Evolutionary conservation across 2,888 invertebrate species (phyloP), one percentile per base, ranked within the genome.

Genomic region (Hymenopus coronatus): DNA sequence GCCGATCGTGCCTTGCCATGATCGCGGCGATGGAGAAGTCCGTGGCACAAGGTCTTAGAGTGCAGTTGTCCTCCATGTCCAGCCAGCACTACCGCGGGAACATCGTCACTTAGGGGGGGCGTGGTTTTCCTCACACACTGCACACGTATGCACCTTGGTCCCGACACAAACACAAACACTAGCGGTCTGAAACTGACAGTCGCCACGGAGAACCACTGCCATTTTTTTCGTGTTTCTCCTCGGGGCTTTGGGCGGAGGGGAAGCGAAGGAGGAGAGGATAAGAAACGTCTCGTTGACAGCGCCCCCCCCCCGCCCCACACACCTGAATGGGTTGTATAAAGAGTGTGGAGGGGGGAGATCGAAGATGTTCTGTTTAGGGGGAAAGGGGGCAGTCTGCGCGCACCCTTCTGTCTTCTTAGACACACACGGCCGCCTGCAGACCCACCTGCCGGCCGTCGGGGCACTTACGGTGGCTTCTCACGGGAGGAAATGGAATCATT

Each of bases 1-100:
- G 91, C 28, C 91, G 91, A 88, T 93, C 94, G 92, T 96, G 94
- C 92, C 97, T 95, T 93, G 98, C 97, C 97, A 98, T 98, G 93
- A 98, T 98, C 92, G 98, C 98, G 90, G 98, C 98, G 92, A 98
- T 98, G 94, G 98, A 98, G 95, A 98, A 98, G 95, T 98, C 98
- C 91, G 98, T 98, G 93, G 98, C 98, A 94, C 97, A 96, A 91
- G 97, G 96, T 92, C 96, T 94, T 93, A 90, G 85, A 82, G 90
- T 88, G 85, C 90, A 90, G 86, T 90, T 89, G 15, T 90, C 90
- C 54, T 90, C 90, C 90, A 90, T 90, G 88, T 30, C 83, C 28
- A 83, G 46, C 46, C 20, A 28, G 28, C 27, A 88, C 82, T 46
- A 83, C n/a, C 88, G 82, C 6, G 83, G 28, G 87, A 87, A 30